Conservation (phyloP, 1,140 invertebrate genomes). For the Caenorhabditis latens region DNA sequence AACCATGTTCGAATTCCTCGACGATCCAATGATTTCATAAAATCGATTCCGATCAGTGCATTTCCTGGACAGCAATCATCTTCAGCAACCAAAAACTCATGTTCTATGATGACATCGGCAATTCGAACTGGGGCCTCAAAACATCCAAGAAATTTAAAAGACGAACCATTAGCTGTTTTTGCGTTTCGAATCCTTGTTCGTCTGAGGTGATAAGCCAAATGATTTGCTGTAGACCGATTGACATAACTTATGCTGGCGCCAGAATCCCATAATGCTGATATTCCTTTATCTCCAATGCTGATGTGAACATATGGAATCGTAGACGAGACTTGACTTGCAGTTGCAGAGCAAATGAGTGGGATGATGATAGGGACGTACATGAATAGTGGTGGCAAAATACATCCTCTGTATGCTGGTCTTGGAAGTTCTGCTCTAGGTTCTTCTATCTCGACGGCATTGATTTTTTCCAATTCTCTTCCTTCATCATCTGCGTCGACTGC, state of each 20-base stretch:
- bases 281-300: neutral
- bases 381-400: neutral
- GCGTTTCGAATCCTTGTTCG: neutral
- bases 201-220: neutral
- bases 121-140: neutral
- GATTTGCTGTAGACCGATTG: no score
- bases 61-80: neutral
- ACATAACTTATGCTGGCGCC: constrained; percentile 1
- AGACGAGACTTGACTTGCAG: neutral
- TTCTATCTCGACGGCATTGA: neutral
- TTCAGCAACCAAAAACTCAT: constrained; percentile 2
- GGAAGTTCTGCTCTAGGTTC: neutral
- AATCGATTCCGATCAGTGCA: neutral
- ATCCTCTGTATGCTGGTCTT: neutral
- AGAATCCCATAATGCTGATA: neutral
- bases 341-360: neutral
- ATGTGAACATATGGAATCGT: neutral
- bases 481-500: neutral
- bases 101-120: neutral
- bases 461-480: neutral
- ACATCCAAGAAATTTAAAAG: neutral
- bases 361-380: neutral
- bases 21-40: neutral
- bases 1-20: neutral
- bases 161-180: neutral